Base-by-base conservation (phyloP, 2,888 invertebrate genomes). In the Metallyticus violacea region DNA sequence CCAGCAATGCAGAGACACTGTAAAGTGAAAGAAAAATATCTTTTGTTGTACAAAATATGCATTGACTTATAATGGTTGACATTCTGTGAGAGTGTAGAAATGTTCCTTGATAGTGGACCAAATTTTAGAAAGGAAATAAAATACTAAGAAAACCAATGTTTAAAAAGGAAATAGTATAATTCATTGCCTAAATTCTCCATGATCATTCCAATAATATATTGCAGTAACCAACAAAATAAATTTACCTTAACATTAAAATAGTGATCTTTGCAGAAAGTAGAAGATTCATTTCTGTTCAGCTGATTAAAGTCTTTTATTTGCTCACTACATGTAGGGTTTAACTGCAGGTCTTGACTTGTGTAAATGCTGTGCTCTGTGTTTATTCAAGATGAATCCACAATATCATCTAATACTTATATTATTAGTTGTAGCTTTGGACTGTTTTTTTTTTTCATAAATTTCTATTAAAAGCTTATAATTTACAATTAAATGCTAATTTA, bases 171-270 rank as follows among this genome's bases (percentile, higher is more conserved):
- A 94, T 9, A 95, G 94, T 5, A 96, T 96, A 80, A 97, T 93
- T 90, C 96, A 97, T 0, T 97, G 92, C 0, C 97, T 93, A 89
- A 97, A 96, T 91, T 97, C 97, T 91, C 97, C 40, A 40, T 15
- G 15, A 6, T 1, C 22, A 15, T 62, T 22, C 40, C 40, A 15
- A 15, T 1, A 62, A 15, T 15, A 2, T 22, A 7, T 2, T 15
- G 6, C 22, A 62, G 15, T 7, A 15, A 22, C 22, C 7, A 62
- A 62, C 40, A 15, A 62, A 15, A 62, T 62, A 3, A 15, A 15
- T 62, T 62, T 62, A 62, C 2, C 22, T 62, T 62, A n/a, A n/a
- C 40, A 62, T 15, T 0, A 62, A 62, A 7, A 62, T 7, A 62
- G n/a, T 22, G 22, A 15, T 62, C 15, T 62, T 0, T 62, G 15